These are phyloP conservation scores for Rhynchotus rufescens DNA, from an alignment of 2,797 vertebrate species.

Conservation along the genomic window DNA sequence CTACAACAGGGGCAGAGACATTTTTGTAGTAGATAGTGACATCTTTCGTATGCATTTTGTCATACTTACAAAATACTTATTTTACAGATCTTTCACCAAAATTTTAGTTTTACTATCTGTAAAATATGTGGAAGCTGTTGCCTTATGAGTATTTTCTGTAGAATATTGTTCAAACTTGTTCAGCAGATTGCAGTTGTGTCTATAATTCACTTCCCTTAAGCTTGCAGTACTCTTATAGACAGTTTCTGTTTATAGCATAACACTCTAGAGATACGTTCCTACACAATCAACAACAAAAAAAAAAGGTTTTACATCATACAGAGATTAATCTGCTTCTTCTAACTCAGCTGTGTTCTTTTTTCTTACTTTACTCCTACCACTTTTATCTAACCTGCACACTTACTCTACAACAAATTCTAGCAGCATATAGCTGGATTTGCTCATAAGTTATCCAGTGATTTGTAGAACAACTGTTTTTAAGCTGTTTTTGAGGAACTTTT, in stretches of 20 bases:
- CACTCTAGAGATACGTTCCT: conserved; percentile 42
- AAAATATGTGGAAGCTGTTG: neutral
- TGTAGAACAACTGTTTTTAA: neutral
- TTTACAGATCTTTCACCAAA: conserved; percentile 13
- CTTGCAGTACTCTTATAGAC: conserved; percentile 36
- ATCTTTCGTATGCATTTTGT: conserved; percentile 29
- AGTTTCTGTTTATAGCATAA: conserved; percentile 57
- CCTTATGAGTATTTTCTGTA: conserved; percentile 26
- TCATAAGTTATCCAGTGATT: neutral
- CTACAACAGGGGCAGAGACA: neutral
- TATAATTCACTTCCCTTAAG: conserved; percentile 37
- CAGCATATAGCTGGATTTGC: neutral
- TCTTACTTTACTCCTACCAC: neutral
- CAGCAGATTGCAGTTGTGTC: conserved; percentile 1
- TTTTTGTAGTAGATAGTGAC: conserved; percentile 15
- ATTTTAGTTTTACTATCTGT: neutral
- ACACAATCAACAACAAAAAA: conserved; percentile 38
- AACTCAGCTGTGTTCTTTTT: neutral
- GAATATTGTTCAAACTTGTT: conserved; percentile 15
- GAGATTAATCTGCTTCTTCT: conserved; percentile 8
- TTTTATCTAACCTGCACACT: neutral
- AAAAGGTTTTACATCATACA: neutral
- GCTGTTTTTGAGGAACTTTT: neutral
- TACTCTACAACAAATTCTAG: neutral
- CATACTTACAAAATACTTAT: neutral